These are phyloP conservation scores for Cyphomyrus discorhynchus DNA, from an alignment of 2,113 vertebrate species.

Conservation along the genomic window DNA sequence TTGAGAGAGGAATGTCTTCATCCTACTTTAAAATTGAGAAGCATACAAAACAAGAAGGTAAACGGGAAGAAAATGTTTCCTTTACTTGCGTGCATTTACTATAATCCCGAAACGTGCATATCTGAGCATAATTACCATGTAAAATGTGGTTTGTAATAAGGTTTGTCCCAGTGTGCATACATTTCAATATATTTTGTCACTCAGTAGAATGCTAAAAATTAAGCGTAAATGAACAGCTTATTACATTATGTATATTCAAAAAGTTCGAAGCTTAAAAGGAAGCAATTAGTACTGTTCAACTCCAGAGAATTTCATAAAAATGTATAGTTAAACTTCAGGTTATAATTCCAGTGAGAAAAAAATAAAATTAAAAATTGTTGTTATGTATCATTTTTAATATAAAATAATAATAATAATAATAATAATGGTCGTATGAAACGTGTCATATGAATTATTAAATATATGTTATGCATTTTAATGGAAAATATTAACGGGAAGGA, in stretches of 20 bases:
- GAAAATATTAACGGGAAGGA: too few species aligned
- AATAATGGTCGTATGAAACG: too few species aligned
- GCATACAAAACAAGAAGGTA: not conserved
- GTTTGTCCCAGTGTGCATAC: not conserved
- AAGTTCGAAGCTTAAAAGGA: not conserved
- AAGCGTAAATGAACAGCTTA: not conserved
- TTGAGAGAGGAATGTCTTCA: not conserved
- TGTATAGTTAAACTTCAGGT: not conserved
- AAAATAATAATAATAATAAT: too few species aligned
- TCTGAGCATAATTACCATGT: not conserved
- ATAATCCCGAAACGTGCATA: not conserved
- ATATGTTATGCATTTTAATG: too few species aligned
- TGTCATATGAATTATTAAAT: too few species aligned
- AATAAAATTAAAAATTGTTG: not conserved
- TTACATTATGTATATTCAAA: not conserved
- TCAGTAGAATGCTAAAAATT: not conserved
- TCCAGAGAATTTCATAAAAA: not conserved
- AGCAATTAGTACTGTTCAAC: not conserved
- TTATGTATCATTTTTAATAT: too few species aligned
- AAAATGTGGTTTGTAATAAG: not conserved
- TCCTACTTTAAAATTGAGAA: not conserved
- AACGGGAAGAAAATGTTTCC: not conserved
- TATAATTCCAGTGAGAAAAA: not conserved
- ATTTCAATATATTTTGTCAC: not conserved
- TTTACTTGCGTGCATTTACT: not conserved